Base-by-base conservation (phyloP, 2,797 vertebrate species). In the Poeciliopsis gracilis region DNA sequence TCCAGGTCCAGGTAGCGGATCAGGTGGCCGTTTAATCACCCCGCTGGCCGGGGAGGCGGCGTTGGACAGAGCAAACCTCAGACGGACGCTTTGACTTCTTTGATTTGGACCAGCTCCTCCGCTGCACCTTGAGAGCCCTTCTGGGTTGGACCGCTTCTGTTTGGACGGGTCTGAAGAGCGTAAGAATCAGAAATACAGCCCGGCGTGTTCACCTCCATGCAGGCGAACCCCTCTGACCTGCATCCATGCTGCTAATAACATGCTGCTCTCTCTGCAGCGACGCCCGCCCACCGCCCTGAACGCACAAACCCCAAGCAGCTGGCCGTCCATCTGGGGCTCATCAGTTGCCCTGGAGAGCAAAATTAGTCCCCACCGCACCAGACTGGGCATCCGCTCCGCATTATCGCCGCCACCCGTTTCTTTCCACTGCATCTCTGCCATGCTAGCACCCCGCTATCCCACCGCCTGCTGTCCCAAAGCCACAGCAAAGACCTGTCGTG, bases 291-390 rank as follows among this genome's bases (percentile, higher is more conserved):
- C 74, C 88, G 88, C 87, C 84, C 74, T 67, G 76, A 82, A 88
- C 72, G 78, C 78, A 25, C 66, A 91, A 90, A 92, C 81, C 78
- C 72, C 38, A 91, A 92, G 90, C 92, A 93, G 91, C 91, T 91
- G 92, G 82, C 79, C 38, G 5, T 91, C 91, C 91, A 94, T 93
- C 90, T 94, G 93, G 89, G 90, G 79, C 83, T 90, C 91, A 93
- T 94, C 91, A 93, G 88, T 76, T 79, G 83, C 88, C 89, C 88
- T 46, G 67, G 79, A 90, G 88, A 92, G 84, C 73, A 69, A 86
- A 89, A 90, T 85, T 83, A 91, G 88, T 73, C 82, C 83, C 66
- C 23, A 49, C 67, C 20, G 43, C 77, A 82, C 86, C 84, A 70
- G 90, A 79, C 88, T 51, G 72, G 88, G 86, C 89, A 89, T 90